These are phyloP conservation scores for Neolamprologus variostigma DNA, from an alignment of 2,113 vertebrate genomes.

Conservation along the genomic window DNA sequence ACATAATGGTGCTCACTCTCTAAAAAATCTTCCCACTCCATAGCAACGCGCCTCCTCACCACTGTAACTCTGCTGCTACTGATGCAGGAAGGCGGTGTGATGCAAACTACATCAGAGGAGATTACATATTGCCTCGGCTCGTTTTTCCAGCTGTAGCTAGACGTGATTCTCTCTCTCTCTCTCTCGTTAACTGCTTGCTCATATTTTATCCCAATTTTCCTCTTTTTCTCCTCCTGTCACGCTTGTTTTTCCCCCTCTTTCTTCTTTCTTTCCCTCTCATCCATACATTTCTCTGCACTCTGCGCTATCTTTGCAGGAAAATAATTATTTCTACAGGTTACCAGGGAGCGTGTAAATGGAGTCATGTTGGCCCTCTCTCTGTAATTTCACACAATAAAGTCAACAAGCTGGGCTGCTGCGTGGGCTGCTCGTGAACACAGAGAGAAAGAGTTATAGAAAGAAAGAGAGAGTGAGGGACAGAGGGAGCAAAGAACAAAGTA, in stretches of 20 bases:
- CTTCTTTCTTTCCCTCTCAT: background rate
- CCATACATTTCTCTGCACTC: background rate
- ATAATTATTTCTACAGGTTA: background rate
- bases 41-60: conserved; percentile 67
- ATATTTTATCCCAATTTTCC: background rate
- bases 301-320: background rate
- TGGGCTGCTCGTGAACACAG: conserved; percentile 47
- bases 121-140: conserved; percentile 27
- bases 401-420: conserved; percentile 33
- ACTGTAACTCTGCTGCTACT: conserved; percentile 23
- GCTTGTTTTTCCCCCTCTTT: background rate
- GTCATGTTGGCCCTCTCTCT: conserved; percentile 2
- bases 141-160: conserved; percentile 8
- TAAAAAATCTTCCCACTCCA: conserved; percentile 65
- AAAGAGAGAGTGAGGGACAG: background rate
- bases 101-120: conserved; percentile 35
- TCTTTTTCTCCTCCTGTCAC: background rate
- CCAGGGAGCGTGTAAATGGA: background rate
- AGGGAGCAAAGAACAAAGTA: background rate
- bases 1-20: conserved; percentile 37
- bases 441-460: conserved; percentile 17
- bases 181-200: background rate
- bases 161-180: background rate
- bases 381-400: conserved; percentile 43
- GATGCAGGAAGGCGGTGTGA: conserved; percentile 36